A percentile compares a stretch with the other conserved stretches of the same genome.
These are phyloP conservation scores for Drosophila bipectinata DNA, from an alignment of 1,140 invertebrate species.

Conservation along the genomic window DNA sequence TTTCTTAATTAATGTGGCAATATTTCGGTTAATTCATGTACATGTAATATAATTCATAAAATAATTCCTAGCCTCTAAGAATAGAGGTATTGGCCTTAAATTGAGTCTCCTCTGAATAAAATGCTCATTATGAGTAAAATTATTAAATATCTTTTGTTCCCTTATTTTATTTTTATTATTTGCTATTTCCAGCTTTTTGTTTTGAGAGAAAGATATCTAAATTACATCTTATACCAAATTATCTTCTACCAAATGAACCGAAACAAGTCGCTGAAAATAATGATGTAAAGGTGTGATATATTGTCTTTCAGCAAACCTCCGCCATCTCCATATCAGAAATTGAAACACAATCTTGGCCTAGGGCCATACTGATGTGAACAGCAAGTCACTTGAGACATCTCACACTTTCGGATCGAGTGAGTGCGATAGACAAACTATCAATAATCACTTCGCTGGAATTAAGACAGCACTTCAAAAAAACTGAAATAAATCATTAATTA, in stretches of 20 bases:
- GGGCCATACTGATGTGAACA: conserved; percentile 27
- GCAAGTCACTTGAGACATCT: conserved; percentile 42
- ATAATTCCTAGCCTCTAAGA: not conserved
- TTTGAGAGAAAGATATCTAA: not conserved
- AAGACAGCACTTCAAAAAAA: conserved; percentile 68
- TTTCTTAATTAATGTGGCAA: conserved; percentile 4
- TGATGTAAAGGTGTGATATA: conserved; percentile 11
- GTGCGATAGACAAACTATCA: conserved; percentile 56
- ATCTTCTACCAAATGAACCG: not conserved
- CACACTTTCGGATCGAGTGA: conserved; percentile 35
- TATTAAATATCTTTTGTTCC: not conserved
- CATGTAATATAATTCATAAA: not conserved
- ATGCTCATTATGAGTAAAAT: not conserved
- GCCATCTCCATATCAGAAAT: conserved; percentile 21
- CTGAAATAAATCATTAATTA: conserved; percentile 77
- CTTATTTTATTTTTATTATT: not conserved
- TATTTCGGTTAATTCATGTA: not conserved
- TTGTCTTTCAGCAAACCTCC: conserved; percentile 10
- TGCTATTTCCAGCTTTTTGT: not conserved
- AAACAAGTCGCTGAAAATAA: conserved; percentile 4
- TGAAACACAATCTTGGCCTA: conserved; percentile 22
- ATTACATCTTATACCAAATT: not conserved
- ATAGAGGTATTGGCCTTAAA: not conserved
- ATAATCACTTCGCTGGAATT: conserved; percentile 74
- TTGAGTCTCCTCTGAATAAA: not conserved